Evolutionary conservation across 2,113 vertebrate species (phyloP).

Genomic region (Ammodytes dubius): DNA sequence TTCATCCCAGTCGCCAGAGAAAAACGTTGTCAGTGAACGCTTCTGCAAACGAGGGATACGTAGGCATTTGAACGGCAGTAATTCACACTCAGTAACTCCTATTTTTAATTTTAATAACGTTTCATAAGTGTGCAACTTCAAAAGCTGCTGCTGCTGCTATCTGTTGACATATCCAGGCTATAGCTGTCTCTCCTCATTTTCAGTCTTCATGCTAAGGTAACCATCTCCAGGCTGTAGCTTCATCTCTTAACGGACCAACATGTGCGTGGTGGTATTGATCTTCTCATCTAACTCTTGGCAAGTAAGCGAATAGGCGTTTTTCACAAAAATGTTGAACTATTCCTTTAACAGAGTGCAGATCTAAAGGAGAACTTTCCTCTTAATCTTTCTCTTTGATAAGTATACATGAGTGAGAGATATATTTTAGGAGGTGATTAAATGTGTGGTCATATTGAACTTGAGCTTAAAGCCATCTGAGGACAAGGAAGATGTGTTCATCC

Average conservation of each 20-base stretch:
- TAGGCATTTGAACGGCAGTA: not conserved
- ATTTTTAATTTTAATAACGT: not conserved
- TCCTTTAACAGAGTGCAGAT: not conserved
- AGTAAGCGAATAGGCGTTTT: not conserved
- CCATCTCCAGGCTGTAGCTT: not conserved
- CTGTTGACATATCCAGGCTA: not conserved
- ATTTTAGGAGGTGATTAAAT: constrained; percentile 9
- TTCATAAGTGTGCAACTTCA: not conserved
- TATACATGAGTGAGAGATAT: constrained; percentile 17
- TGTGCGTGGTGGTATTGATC: not conserved
- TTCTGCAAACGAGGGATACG: too few species aligned
- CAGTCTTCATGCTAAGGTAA: not conserved
- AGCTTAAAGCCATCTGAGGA: constrained; percentile 12
- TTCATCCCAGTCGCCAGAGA: too few species aligned
- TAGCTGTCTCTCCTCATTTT: not conserved
- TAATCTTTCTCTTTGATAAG: constrained; percentile 12
- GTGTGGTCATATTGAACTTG: constrained; percentile 18
- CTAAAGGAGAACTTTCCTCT: not conserved
- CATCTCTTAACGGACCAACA: not conserved
- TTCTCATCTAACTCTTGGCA: not conserved
- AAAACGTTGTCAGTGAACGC: too few species aligned
- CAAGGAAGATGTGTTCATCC: not conserved
- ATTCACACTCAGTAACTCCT: not conserved
- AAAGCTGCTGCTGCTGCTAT: not conserved
- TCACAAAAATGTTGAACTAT: not conserved